Evolutionary conservation across 2,888 invertebrate species (phyloP).

Genomic region (Panzeria rudis): DNA sequence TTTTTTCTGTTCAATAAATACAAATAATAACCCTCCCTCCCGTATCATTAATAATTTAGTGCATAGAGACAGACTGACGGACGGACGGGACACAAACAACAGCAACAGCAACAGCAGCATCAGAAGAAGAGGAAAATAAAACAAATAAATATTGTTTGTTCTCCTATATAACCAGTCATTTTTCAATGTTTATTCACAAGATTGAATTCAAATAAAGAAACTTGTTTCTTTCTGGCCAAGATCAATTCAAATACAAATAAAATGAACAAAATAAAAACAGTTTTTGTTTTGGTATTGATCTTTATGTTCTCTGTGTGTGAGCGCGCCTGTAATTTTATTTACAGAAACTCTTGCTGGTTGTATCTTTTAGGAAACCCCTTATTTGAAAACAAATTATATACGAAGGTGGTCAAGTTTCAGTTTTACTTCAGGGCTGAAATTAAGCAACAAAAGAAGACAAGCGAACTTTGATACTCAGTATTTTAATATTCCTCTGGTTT

Average conservation of each 20-base stretch:
- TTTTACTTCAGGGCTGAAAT: too few relatives aligned
- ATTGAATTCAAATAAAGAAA: constrained; percentile 57
- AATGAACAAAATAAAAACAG: constrained; percentile 5
- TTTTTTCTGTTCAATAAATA: constrained; percentile 28
- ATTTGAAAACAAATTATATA: constrained; percentile 20
- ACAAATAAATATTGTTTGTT: constrained; percentile 57
- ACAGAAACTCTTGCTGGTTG: constrained; percentile 16
- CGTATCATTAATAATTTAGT: constrained; percentile 50
- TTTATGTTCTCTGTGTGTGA: constrained; percentile 20
- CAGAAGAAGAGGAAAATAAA: constrained; percentile 3
- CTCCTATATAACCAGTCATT: constrained; percentile 69
- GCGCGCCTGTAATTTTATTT: constrained; percentile 27
- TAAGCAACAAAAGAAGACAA: too few relatives aligned
- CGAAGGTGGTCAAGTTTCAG: not conserved
- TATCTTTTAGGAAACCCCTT: constrained; percentile 69
- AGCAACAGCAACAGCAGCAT: not conserved
- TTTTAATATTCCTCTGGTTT: too few relatives aligned
- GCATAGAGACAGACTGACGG: constrained; percentile 6
- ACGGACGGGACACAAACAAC: not conserved
- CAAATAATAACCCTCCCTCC: constrained; percentile 17
- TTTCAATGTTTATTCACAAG: constrained; percentile 60
- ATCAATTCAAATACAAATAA: constrained; percentile 24
- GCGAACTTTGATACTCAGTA: too few relatives aligned
- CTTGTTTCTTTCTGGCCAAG: constrained; percentile 67
- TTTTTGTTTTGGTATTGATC: constrained; percentile 30